Percentiles rank a stretch among this genome's conserved stretches.
Evolutionary conservation across 2,888 invertebrate species (phyloP).

Genomic region (Epinotia bilunana): DNA sequence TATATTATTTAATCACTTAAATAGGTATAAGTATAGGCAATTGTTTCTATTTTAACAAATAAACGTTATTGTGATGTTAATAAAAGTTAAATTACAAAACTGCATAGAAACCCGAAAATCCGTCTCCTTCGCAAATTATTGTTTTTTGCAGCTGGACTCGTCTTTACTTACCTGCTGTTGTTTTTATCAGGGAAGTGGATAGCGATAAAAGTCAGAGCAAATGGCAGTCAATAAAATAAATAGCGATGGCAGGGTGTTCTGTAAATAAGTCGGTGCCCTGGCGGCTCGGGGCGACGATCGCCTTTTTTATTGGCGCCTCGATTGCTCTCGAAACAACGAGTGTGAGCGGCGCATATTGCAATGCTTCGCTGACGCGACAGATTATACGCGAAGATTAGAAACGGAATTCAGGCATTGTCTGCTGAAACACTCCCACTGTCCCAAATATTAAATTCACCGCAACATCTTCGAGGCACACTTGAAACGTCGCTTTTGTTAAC

Average conservation of each 20-base stretch:
- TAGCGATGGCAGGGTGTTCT: slow-evolving; percentile 83
- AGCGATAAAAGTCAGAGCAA: slow-evolving; percentile 83
- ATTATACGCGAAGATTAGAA: slow-evolving; percentile 78
- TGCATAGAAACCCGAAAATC: background rate
- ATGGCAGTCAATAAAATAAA: slow-evolving; percentile 85
- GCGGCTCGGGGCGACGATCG: slow-evolving; percentile 80
- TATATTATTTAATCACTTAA: too few species aligned
- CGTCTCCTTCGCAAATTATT: background rate
- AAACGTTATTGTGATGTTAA: too few species aligned
- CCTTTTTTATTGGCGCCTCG: slow-evolving; percentile 85
- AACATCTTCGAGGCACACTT: slow-evolving; percentile 39
- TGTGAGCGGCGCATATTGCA: slow-evolving; percentile 71
- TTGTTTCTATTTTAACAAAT: too few species aligned
- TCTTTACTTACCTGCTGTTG: slow-evolving; percentile 77
- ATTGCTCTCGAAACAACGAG: slow-evolving; percentile 84
- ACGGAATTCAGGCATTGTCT: slow-evolving; percentile 67
- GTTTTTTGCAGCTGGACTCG: slow-evolving; percentile 32
- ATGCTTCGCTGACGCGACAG: slow-evolving; percentile 74
- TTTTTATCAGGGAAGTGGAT: slow-evolving; percentile 80
- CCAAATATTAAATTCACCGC: slow-evolving; percentile 46
- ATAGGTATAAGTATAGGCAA: too few species aligned
- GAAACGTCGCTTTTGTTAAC: slow-evolving; percentile 40
- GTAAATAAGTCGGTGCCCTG: slow-evolving; percentile 80
- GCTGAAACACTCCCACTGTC: slow-evolving; percentile 52
- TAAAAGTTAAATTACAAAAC: background rate